Base-by-base conservation (phyloP, 2,797 vertebrate species). In the Enoplosus armatus region DNA sequence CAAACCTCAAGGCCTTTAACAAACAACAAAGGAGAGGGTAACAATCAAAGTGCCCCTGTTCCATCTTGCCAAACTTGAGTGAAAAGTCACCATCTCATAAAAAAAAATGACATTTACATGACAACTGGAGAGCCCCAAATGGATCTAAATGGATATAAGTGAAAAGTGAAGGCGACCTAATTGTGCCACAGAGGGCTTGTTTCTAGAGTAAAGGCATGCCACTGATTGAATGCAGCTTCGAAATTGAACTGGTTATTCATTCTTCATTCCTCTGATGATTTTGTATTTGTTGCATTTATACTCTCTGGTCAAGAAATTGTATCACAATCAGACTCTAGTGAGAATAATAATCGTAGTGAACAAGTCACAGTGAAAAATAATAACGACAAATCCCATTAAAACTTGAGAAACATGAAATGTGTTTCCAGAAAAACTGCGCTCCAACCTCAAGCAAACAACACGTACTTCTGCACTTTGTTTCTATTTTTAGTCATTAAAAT, bases 1-100 rank as follows among this genome's bases (percentile, higher is more conserved):
- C 87, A 91, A 91, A 91, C 84, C 90, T 91, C 87, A 72, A 82
- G 87, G 83, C 86, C 90, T 85, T 87, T 86, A 89, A 78, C 83
- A 77, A 85, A 90, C 78, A 89, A 87, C 84, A 92, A 90, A 91
- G 83, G 70, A 74, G 54, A 82, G 79, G 81, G 81, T 85, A 87
- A 88, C 86, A 91, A 87, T 90, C 83, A 90, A 91, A 90, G 83
- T 79, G 84, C 69, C 64, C 69, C 66, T 61, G 76, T 72, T 77
- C 74, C 53, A 64, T 77, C 88, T 79, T 53, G 60, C 58, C 56
- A 81, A 88, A 80, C 87, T 80, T 83, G 86, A 88, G 69, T 62
- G 64, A 87, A 82, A 85, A 89, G 82, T 84, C 61, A 63, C 77
- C 80, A 48, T 60, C 59, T 75, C n/a, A 24, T 62, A 55, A 74